Conservation (phyloP, 2,888 invertebrate genomes). For the Campaea margaritaria region DNA sequence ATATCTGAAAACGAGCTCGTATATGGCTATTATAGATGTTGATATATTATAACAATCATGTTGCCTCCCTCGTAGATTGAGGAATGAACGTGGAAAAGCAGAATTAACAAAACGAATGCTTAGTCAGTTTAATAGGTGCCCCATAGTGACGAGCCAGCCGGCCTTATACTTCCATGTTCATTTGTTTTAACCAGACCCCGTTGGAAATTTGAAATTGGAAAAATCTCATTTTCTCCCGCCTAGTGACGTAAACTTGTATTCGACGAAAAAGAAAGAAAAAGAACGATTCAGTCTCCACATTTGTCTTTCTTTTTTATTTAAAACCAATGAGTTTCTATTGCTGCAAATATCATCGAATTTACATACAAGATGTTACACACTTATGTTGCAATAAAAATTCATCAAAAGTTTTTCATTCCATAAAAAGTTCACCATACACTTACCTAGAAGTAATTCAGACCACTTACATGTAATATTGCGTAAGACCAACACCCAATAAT, state of each 20-base stretch:
- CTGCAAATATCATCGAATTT: neutral
- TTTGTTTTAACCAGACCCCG: constrained; percentile 61
- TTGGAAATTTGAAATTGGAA: constrained; percentile 81
- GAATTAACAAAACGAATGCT: constrained; percentile 58
- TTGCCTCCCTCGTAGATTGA: constrained; percentile 1
- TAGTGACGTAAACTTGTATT: constrained; percentile 64
- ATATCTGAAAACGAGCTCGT: no score
- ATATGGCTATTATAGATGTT: no score
- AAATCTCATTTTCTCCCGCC: constrained; percentile 69
- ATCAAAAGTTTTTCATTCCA: constrained; percentile 8
- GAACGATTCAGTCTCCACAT: constrained; percentile 5
- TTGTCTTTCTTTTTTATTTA: neutral
- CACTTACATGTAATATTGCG: constrained; percentile 38
- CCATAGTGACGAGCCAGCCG: constrained; percentile 50
- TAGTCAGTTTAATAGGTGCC: constrained; percentile 55
- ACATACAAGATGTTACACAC: no score
- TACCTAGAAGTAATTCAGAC: constrained; percentile 42
- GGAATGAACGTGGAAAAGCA: constrained; percentile 20
- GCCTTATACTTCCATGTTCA: constrained; percentile 53
- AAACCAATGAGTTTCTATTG: neutral
- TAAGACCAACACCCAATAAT: constrained; percentile 52
- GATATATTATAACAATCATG: neutral
- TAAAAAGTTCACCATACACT: constrained; percentile 34
- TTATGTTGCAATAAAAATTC: neutral
- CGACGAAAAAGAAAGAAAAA: constrained; percentile 35